These are phyloP conservation scores for Steinernema hermaphroditum DNA, from an alignment of 2,888 invertebrate species.

Conservation along the genomic window DNA sequence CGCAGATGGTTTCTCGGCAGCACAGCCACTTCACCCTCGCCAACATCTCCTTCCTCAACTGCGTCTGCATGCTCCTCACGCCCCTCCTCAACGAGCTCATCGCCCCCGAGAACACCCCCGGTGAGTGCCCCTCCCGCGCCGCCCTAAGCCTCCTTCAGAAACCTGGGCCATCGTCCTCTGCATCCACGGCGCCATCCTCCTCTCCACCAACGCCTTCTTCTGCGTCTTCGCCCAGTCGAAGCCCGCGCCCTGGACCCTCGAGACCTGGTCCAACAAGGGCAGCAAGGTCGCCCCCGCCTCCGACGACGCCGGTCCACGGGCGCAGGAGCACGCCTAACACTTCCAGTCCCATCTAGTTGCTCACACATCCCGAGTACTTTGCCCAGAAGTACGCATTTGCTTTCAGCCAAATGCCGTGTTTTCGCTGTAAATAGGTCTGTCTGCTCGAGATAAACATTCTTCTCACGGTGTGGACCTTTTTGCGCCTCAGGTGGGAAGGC, in stretches of 20 bases:
- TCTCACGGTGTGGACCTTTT: too few relatives aligned
- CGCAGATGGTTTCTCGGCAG: slow-evolving; percentile 59
- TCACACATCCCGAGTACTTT: too few relatives aligned
- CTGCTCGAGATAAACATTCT: too few relatives aligned
- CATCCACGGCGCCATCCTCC: slow-evolving; percentile 57
- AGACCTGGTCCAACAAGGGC: slow-evolving; percentile 34
- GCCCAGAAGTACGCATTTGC: too few relatives aligned
- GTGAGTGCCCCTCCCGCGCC: slow-evolving; percentile 26
- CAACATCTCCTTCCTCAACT: slow-evolving; percentile 61
- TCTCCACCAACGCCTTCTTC: slow-evolving; percentile 59
- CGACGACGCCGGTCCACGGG: background rate
- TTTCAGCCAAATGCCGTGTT: too few relatives aligned
- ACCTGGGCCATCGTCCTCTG: slow-evolving; percentile 59
- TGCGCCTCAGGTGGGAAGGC: too few relatives aligned
- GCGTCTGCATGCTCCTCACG: slow-evolving; percentile 63
- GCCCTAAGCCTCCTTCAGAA: slow-evolving; percentile 31
- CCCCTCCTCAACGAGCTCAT: slow-evolving; percentile 56
- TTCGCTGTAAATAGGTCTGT: too few relatives aligned
- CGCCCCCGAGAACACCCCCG: slow-evolving; percentile 50
- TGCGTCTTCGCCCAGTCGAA: slow-evolving; percentile 58
- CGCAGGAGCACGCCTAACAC: background rate
- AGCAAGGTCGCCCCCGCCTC: slow-evolving; percentile 29
- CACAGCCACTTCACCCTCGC: slow-evolving; percentile 64
- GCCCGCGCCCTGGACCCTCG: slow-evolving; percentile 61
- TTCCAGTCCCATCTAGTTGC: background rate